Percentiles rank a stretch among this genome's conserved stretches.
These are phyloP conservation scores for Incurvaria masculella DNA, from an alignment of 2,888 invertebrate genomes.

Conservation along the genomic window DNA sequence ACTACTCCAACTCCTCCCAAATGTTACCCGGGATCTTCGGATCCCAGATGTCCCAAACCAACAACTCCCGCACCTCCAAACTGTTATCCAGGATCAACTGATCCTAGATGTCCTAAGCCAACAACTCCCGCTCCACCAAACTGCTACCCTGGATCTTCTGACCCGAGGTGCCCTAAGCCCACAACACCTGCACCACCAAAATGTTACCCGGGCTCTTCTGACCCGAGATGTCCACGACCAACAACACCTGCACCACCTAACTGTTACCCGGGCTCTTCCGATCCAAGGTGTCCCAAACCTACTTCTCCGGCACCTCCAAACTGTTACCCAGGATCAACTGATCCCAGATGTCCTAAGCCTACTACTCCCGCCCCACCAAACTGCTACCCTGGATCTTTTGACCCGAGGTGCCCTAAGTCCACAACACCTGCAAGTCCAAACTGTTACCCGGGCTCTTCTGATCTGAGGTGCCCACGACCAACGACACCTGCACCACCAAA, in stretches of 20 bases:
- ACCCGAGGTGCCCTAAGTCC: conserved; percentile 16
- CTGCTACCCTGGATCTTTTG: conserved; percentile 21
- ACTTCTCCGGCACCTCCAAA: conserved; percentile 14
- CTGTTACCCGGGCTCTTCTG: conserved; percentile 26
- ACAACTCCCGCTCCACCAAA: conserved; percentile 14
- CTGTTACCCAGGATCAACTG: conserved; percentile 27
- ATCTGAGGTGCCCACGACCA: conserved; percentile 22
- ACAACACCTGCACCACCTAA: conserved; percentile 17
- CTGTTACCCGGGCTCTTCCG: conserved; percentile 14
- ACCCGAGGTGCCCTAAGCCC: conserved; percentile 24
- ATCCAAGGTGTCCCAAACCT: conserved; percentile 19
- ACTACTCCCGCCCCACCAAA: conserved; percentile 10
- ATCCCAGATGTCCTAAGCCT: conserved; percentile 20
- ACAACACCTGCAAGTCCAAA: conserved; percentile 19
- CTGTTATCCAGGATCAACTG: conserved; percentile 35
- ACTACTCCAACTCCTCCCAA: conserved; percentile 20
- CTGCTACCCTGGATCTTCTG: conserved; percentile 27
- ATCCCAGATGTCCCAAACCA: conserved; percentile 20
- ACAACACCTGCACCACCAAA: conserved; percentile 40
- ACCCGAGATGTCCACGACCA: conserved; percentile 18
- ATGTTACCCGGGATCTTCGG: conserved; percentile 15
- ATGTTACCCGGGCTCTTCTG: conserved; percentile 23
- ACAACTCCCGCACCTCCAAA: conserved; percentile 26
- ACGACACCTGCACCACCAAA: conserved; percentile 14
- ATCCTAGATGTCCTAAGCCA: conserved; percentile 25